phyloP scores from a whole-genome alignment of 2,888 invertebrate species.

The Marronus borbonicus region DNA sequence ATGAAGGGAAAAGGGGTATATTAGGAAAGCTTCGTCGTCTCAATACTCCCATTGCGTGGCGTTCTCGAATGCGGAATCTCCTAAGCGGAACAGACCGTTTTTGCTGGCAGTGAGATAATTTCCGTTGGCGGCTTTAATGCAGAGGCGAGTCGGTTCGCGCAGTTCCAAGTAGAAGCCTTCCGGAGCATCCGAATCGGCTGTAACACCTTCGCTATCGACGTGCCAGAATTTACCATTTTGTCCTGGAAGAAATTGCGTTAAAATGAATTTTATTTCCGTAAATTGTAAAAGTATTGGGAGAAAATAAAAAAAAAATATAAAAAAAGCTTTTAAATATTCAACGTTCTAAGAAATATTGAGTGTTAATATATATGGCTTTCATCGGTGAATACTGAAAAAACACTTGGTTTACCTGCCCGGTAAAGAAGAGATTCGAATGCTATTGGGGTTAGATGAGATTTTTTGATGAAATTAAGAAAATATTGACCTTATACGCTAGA shows the following conservation, averaged over 20 bases:
- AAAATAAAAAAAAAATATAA: too few species aligned
- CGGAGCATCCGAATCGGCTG: constrained; percentile 87
- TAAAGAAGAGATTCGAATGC: too few species aligned
- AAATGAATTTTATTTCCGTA: neutral
- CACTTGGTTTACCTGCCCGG: too few species aligned
- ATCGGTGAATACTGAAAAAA: too few species aligned
- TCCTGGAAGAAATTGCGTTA: constrained; percentile 73
- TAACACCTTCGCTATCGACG: constrained; percentile 88
- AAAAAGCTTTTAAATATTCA: too few species aligned
- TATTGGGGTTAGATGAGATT: too few species aligned
- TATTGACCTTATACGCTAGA: too few species aligned
- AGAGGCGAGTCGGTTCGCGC: constrained; percentile 92
- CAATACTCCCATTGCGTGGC: constrained; percentile 98
- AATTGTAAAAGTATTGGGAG: too few species aligned
- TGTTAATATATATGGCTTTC: too few species aligned
- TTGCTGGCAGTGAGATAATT: constrained; percentile 91
- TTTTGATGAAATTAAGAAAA: too few species aligned
- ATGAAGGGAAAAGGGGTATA: constrained; percentile 2
- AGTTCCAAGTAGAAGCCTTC: constrained; percentile 94
- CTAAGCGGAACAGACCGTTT: constrained; percentile 91
- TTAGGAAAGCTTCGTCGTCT: constrained; percentile 54
- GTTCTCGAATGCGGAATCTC: constrained; percentile 81
- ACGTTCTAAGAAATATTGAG: too few species aligned
- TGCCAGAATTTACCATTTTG: constrained; percentile 96
- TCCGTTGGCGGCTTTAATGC: constrained; percentile 85